Percentiles rank a stretch among this genome's conserved stretches.
phyloP scores from a whole-genome alignment of 2,888 invertebrate species.

The Xanthorhoe designata region DNA sequence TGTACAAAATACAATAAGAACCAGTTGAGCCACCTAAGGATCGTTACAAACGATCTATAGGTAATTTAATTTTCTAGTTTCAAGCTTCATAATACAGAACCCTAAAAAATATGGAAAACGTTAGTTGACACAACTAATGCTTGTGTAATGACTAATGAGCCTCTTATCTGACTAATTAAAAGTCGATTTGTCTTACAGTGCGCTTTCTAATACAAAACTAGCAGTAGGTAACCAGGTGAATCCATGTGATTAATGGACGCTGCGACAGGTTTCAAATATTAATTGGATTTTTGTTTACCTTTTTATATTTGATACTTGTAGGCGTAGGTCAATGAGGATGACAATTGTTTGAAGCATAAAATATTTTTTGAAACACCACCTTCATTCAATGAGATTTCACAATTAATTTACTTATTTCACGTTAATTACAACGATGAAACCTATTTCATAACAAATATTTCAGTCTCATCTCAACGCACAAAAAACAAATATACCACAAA shows the following conservation, averaged over 20 bases:
- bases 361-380: too few relatives aligned
- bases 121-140: constrained; percentile 78
- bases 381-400: too few relatives aligned
- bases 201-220: constrained; percentile 70
- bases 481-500: not conserved
- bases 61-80: not conserved
- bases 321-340: too few relatives aligned
- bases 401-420: too few relatives aligned
- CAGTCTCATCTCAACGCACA: not conserved
- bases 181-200: constrained; percentile 75
- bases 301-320: too few relatives aligned
- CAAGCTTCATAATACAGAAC: constrained; percentile 46
- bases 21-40: too few relatives aligned
- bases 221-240: constrained; percentile 70
- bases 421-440: too few relatives aligned
- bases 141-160: constrained; percentile 81
- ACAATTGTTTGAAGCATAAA: too few relatives aligned
- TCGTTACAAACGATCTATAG: too few relatives aligned
- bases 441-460: constrained; percentile 8
- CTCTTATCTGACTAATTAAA: constrained; percentile 84
- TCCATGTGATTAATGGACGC: constrained; percentile 70
- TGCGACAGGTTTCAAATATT: constrained; percentile 56
- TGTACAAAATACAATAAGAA: too few relatives aligned
- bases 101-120: constrained; percentile 65
- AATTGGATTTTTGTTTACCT: constrained; percentile 37